These are phyloP conservation scores for Penaeus vannamei DNA, from an alignment of 1,140 invertebrate genomes.

Conservation along the genomic window DNA sequence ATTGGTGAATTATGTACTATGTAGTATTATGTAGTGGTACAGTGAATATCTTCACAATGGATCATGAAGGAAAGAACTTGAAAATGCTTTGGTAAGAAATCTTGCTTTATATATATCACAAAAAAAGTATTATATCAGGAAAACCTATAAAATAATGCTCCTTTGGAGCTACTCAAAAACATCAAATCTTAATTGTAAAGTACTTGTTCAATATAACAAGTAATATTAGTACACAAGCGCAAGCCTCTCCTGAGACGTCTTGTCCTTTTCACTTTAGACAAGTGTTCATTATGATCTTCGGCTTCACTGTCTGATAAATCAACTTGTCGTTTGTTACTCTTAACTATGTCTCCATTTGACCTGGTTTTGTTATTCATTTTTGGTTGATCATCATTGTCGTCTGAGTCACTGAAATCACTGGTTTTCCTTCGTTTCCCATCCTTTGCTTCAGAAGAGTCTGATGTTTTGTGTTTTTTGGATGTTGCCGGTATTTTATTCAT, in stretches of 20 bases:
- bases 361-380: neutral
- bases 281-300: neutral
- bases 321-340: constrained; percentile 57
- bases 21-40: no score
- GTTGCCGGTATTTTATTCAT: neutral
- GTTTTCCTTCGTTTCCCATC: constrained; percentile 29
- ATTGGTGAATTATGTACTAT: no score
- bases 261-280: constrained; percentile 53
- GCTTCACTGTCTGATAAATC: constrained; percentile 47
- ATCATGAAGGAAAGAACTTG: no score
- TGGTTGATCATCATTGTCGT: neutral
- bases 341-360: constrained; percentile 9
- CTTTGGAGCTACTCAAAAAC: no score
- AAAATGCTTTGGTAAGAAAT: no score
- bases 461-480: neutral
- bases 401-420: neutral
- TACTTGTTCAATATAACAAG: constrained; percentile 68
- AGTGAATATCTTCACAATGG: no score
- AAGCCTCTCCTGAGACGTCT: constrained; percentile 62
- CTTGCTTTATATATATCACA: no score
- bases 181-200: constrained; percentile 62
- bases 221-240: constrained; percentile 64
- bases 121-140: neutral
- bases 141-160: neutral
- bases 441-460: neutral